phyloP scores from a whole-genome alignment of 2,888 invertebrate species.

The Scaptomyza flava region DNA sequence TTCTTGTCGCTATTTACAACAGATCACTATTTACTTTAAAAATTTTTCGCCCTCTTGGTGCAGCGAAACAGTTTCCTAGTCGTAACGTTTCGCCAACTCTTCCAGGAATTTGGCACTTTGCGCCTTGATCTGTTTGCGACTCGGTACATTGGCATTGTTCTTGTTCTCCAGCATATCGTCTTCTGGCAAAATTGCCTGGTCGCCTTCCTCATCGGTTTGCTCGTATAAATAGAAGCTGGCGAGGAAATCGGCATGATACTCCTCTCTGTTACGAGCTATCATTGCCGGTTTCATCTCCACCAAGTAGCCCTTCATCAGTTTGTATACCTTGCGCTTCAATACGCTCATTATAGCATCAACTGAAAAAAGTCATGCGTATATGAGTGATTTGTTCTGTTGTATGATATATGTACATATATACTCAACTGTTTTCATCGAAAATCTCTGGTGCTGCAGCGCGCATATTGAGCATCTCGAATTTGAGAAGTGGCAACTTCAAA shows the following conservation, averaged over 20 bases:
- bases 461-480: constrained; percentile 80
- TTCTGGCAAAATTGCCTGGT: constrained; percentile 33
- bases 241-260: constrained; percentile 75
- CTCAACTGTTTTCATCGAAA: constrained; percentile 80
- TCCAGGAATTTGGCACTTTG: constrained; percentile 82
- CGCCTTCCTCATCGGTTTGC: constrained; percentile 26
- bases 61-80: constrained; percentile 42
- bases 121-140: constrained; percentile 81
- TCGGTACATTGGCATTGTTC: constrained; percentile 71
- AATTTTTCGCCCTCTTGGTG: constrained; percentile 10
- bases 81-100: constrained; percentile 80
- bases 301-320: constrained; percentile 71
- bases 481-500: constrained; percentile 81
- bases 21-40: constrained; percentile 5
- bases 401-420: neutral
- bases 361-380: constrained; percentile 23
- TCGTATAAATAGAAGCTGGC: constrained; percentile 46
- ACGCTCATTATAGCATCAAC: constrained; percentile 73
- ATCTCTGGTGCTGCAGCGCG: constrained; percentile 78
- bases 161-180: constrained; percentile 71
- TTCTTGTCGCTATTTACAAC: constrained; percentile 34
- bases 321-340: constrained; percentile 72
- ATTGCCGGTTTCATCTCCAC: constrained; percentile 46
- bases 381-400: neutral
- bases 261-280: constrained; percentile 55